These are phyloP conservation scores for Dynastes tityus DNA, from an alignment of 2,888 invertebrate genomes.

Conservation along the genomic window DNA sequence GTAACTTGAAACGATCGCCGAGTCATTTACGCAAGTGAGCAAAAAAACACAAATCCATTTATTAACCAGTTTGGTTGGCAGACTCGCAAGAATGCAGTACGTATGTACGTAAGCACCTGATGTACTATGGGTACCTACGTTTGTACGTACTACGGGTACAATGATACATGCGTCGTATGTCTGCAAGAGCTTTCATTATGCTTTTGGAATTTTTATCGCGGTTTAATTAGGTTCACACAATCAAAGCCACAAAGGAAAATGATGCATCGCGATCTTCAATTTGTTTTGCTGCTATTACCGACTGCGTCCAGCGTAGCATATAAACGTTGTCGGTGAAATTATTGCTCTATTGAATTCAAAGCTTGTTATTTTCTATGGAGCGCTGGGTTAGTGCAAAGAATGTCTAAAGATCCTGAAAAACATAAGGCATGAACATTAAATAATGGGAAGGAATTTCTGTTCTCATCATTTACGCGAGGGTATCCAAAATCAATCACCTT, in stretches of 20 bases:
- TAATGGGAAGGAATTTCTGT: too few relatives aligned
- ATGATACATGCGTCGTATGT: slow-evolving; percentile 1
- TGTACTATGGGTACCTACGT: slow-evolving; percentile 6
- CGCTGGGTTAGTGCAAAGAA: too few relatives aligned
- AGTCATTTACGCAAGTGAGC: slow-evolving; percentile 48
- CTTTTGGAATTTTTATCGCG: slow-evolving; percentile 41
- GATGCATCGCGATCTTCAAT: slow-evolving; percentile 19
- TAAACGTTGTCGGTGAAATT: slow-evolving; percentile 4
- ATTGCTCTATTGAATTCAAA: slow-evolving; percentile 12
- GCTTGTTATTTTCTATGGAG: too few relatives aligned
- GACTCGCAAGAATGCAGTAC: slow-evolving; percentile 46
- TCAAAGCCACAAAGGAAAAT: slow-evolving; percentile 29
- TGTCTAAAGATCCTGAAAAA: too few relatives aligned
- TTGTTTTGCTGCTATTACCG: slow-evolving; percentile 16
- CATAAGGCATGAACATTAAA: too few relatives aligned
- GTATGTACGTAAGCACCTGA: background rate
- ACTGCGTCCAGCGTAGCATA: background rate
- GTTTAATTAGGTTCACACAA: slow-evolving; percentile 38
- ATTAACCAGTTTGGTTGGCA: slow-evolving; percentile 50
- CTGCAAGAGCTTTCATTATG: slow-evolving; percentile 46
- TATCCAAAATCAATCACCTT: too few relatives aligned
- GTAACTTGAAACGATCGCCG: slow-evolving; percentile 40
- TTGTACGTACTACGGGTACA: background rate
- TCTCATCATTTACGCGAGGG: too few relatives aligned
- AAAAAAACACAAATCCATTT: slow-evolving; percentile 48